phyloP scores from a whole-genome alignment of 2,888 invertebrate species.

The Oscheius sp. region DNA sequence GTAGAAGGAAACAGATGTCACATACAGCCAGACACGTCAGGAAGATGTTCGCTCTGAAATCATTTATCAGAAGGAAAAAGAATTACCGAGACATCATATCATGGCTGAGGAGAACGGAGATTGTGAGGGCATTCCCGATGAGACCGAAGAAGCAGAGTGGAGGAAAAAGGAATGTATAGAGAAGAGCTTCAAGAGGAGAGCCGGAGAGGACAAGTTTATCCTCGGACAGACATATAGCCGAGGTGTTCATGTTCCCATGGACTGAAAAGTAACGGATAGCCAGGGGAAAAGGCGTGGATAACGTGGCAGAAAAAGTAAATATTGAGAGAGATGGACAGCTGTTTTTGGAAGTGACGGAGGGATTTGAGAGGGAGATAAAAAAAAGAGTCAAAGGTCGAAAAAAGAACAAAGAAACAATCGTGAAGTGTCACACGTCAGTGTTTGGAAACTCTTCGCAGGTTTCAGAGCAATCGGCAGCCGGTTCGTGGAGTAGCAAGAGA shows the following conservation, averaged over 20 bases:
- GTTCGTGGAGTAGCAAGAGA: too few species aligned
- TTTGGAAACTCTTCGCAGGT: too few species aligned
- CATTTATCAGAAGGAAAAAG: too few species aligned
- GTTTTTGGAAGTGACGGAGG: neutral
- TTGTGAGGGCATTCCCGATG: constrained; percentile 59
- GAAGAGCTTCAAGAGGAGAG: constrained; percentile 54
- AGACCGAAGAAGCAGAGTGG: constrained; percentile 58
- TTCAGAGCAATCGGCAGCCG: too few species aligned
- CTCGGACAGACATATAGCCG: constrained; percentile 53
- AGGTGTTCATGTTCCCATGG: constrained; percentile 26
- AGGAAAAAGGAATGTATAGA: constrained; percentile 54
- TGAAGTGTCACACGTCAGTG: too few species aligned
- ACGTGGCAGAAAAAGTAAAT: constrained; percentile 4
- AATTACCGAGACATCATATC: constrained; percentile 60
- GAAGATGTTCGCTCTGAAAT: constrained; percentile 63
- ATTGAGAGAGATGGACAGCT: constrained; percentile 6
- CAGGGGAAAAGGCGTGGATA: constrained; percentile 1
- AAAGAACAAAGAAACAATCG: neutral
- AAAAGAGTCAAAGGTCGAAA: neutral
- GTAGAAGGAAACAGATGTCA: constrained; percentile 64
- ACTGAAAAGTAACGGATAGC: neutral
- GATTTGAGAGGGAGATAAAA: neutral
- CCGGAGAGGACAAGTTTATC: constrained; percentile 53
- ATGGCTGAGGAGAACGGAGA: constrained; percentile 57
- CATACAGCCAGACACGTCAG: constrained; percentile 64